A percentile compares a stretch with the other conserved stretches of the same genome.
These are phyloP conservation scores for Sipha maydis DNA, from an alignment of 2,888 invertebrate genomes.

Conservation along the genomic window DNA sequence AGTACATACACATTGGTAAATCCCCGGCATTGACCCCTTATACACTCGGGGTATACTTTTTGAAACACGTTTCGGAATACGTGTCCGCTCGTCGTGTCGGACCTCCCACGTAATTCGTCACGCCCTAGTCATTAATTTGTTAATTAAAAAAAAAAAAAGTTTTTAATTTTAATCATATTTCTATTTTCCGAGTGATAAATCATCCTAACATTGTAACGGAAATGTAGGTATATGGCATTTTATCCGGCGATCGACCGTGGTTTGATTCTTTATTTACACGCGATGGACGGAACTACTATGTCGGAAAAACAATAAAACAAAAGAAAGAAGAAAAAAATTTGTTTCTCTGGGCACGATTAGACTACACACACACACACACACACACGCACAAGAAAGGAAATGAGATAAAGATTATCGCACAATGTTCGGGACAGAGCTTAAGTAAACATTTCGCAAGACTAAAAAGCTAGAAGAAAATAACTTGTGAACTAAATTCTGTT, in stretches of 20 bases:
- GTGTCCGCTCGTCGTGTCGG: constrained; percentile 9
- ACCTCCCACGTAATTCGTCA: constrained; percentile 41
- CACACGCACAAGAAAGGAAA: neutral
- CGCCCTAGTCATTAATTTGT: constrained; percentile 42
- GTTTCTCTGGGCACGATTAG: neutral
- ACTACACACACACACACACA: neutral
- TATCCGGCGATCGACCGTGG: neutral
- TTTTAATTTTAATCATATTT: constrained; percentile 21
- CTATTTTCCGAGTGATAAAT: neutral
- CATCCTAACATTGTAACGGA: neutral
- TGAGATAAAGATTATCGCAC: neutral
- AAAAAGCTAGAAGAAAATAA: constrained; percentile 32
- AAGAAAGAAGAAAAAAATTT: neutral
- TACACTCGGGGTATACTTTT: neutral
- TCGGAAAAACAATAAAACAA: no score
- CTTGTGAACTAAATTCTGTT: neutral
- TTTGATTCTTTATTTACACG: neutral
- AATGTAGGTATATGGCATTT: neutral
- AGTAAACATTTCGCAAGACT: constrained; percentile 26
- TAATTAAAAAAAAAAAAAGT: constrained; percentile 37
- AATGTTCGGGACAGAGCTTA: neutral
- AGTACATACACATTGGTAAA: neutral
- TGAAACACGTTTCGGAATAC: constrained; percentile 32
- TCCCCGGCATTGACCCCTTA: constrained; percentile 25
- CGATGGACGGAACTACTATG: neutral